Conservation (phyloP, 30 jellyfish, hydroid and myxozoan species). For the Catostylus mosaicus region DNA sequence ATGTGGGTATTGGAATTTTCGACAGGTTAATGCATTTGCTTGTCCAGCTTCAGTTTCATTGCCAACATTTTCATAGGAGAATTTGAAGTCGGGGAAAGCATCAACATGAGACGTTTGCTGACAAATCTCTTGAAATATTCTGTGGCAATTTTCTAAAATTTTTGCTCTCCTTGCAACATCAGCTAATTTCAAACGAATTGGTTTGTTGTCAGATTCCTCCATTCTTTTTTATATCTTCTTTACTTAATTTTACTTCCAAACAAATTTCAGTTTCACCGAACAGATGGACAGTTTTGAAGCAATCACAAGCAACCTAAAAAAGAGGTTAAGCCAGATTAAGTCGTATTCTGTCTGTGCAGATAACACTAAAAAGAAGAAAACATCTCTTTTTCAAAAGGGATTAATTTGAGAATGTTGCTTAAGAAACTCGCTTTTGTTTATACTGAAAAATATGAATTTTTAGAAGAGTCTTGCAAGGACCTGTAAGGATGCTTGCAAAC, state of each 20-base stretch:
- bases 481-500: no score
- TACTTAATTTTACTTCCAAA: background rate
- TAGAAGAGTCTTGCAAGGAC: no score
- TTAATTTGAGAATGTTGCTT: background rate
- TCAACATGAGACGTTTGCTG: slow-evolving; percentile 29
- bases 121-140: slow-evolving; percentile 26
- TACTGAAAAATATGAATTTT: no score
- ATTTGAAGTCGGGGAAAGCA: slow-evolving; percentile 37
- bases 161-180: slow-evolving; percentile 68
- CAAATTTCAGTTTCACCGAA: background rate
- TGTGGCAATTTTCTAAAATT: slow-evolving; percentile 55
- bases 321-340: background rate
- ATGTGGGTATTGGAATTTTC: slow-evolving; percentile 77
- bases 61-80: slow-evolving; percentile 28
- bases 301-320: background rate
- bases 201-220: slow-evolving; percentile 5
- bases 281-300: background rate
- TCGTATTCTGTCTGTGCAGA: background rate
- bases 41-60: slow-evolving; percentile 4
- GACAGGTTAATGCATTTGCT: background rate
- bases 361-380: background rate
- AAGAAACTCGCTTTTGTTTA: no score
- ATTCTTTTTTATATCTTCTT: background rate
- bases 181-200: slow-evolving; percentile 5
- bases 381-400: slow-evolving; percentile 2